A percentile compares a stretch with the other conserved stretches of the same genome.
Evolutionary conservation across 1,140 invertebrate genomes (phyloP).

Genomic region (Sitobion miscanthi): DNA sequence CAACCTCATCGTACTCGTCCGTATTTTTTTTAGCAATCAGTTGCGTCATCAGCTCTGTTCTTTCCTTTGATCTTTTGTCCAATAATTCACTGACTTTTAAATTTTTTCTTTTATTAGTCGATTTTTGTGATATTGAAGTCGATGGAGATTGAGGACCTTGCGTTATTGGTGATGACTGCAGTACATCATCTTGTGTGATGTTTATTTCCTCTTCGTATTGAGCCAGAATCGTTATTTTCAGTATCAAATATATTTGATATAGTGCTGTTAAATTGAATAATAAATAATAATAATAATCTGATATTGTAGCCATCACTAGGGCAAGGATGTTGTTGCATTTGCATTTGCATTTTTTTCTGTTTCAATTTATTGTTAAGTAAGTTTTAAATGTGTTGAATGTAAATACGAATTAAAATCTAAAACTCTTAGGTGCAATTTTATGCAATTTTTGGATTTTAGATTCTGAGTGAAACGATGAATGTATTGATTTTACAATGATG

Average conservation of each 20-base stretch:
- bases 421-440: no score
- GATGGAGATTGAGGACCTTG: background rate
- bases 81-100: conserved; percentile 16
- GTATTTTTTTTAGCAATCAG: background rate
- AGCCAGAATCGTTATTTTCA: conserved; percentile 11
- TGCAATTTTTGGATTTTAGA: no score
- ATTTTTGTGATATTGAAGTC: background rate
- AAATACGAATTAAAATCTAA: no score
- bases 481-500: no score
- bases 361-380: no score
- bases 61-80: background rate
- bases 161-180: background rate
- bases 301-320: background rate
- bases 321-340: no score
- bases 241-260: conserved; percentile 11
- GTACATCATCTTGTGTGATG: background rate
- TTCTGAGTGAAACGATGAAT: no score
- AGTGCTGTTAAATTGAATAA: conserved; percentile 10
- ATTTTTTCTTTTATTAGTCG: background rate
- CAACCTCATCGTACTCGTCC: conserved; percentile 47
- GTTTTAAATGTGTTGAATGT: no score
- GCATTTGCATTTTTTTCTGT: no score
- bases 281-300: background rate
- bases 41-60: conserved; percentile 20
- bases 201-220: conserved; percentile 10